These are phyloP conservation scores for Lucilia cuprina DNA, from an alignment of 1,140 invertebrate genomes.

Conservation along the genomic window DNA sequence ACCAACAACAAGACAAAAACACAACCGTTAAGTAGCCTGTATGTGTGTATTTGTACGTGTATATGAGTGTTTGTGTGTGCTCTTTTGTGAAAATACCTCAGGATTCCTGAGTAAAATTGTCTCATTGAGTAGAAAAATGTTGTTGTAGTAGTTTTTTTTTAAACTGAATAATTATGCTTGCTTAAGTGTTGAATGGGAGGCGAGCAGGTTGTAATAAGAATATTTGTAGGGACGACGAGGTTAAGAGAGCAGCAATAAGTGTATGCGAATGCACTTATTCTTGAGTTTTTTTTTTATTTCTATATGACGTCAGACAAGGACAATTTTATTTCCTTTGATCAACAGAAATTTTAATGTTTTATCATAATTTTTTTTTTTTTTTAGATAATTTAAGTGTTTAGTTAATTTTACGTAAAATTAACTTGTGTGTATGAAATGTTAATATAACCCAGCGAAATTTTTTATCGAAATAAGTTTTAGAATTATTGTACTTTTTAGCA, in stretches of 20 bases:
- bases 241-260: neutral
- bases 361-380: neutral
- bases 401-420: neutral
- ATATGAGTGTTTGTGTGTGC: neutral
- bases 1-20: neutral
- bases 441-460: no score
- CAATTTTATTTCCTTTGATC: neutral
- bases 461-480: no score
- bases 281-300: neutral
- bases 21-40: conserved; percentile 24
- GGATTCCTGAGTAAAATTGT: conserved; percentile 54
- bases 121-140: conserved; percentile 26
- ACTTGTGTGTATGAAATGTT: no score
- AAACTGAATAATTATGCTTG: conserved; percentile 41
- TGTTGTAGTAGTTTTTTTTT: conserved; percentile 35
- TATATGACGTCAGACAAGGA: neutral
- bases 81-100: conserved; percentile 40
- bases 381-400: neutral
- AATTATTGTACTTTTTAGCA: no score
- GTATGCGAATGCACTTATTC: neutral
- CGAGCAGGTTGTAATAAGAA: no score
- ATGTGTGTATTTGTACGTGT: neutral
- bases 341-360: neutral
- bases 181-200: neutral
- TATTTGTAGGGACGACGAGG: neutral